A percentile compares a stretch with the other conserved stretches of the same genome.
These are phyloP conservation scores for Cephus spinipes DNA, from an alignment of 2,888 invertebrate genomes.

Conservation along the genomic window DNA sequence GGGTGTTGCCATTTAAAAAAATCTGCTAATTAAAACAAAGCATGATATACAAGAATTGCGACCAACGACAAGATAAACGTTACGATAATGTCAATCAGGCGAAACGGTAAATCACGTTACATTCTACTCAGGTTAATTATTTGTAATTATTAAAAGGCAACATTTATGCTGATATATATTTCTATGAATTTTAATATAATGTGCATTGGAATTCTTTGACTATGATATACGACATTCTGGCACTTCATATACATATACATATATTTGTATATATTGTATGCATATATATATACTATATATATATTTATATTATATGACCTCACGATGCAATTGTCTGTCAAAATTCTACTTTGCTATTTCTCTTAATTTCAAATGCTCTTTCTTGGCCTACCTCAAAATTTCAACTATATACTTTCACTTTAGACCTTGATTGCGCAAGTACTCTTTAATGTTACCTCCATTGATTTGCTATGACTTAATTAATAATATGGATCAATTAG, in stretches of 20 bases:
- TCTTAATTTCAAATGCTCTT: conserved; percentile 21
- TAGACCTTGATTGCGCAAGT: conserved; percentile 24
- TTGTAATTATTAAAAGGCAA: conserved; percentile 34
- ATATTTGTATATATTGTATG: neutral
- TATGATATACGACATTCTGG: neutral
- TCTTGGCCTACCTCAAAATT: conserved; percentile 34
- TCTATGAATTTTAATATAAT: conserved; percentile 29
- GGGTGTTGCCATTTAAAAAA: conserved; percentile 40
- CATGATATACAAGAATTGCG: conserved; percentile 9
- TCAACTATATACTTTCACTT: conserved; percentile 24
- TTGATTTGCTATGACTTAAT: conserved; percentile 22
- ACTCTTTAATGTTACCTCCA: conserved; percentile 22
- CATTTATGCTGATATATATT: conserved; percentile 37
- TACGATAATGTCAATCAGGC: neutral
- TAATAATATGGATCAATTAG: conserved; percentile 6
- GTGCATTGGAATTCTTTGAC: conserved; percentile 30
- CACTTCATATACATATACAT: conserved; percentile 1
- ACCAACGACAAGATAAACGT: conserved; percentile 2
- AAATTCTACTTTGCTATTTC: conserved; percentile 24
- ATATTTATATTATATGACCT: neutral
- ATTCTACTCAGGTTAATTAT: neutral
- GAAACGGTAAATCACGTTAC: neutral
- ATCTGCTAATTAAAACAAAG: neutral
- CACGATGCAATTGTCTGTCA: conserved; percentile 3
- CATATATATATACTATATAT: neutral